Evolutionary conservation across 2,888 invertebrate species (phyloP), one percentile per base, ranked within the genome.

Genomic region (Mythimna lalbum): DNA sequence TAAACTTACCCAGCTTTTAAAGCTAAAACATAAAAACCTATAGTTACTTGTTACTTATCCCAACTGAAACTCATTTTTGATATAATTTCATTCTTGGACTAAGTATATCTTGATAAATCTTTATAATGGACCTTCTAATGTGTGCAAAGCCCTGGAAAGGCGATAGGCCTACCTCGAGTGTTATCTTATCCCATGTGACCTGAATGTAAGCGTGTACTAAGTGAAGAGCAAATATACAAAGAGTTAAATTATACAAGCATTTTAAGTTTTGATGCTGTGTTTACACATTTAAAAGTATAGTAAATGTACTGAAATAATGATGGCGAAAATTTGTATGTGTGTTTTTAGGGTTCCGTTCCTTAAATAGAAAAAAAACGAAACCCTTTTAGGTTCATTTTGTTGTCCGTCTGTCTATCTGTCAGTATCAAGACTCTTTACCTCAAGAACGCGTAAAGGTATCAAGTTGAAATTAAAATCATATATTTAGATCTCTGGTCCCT

Each of bases 81-180:
- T 36, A 50, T 57, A 14, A 12, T 19, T 12, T 53, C 0, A 12
- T 60, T 50, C 27, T 68, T 55, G 50, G 39, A 47, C 21, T 52
- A 23, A 75, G 33, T 52, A 39, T 49, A 76, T 76, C 53, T 76
- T 68, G 76, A 73, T 73, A 49, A 50, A 68, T 19, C 33, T 76
- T 55, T 68, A 27, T 76, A 73, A 76, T 55, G n/a, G 39, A 76
- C 36, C 23, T 33, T 57, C 19, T 76, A 68, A 73, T 43, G 69
- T 76, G 69, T 5, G 59, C 69, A 68, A 76, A 68, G 69, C 59
- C 59, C 69, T 68, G 76, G 59, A 76, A 68, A 68, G 31, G 47
- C 52, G 69, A 76, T 73, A 73, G 50, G 39, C 39, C 14, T 55
- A 55, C 31, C 39, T 68, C 60, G 23, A 31, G 27, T n/a, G 53